Base-by-base conservation (phyloP, 2,797 vertebrate species). In the Bovichtus variegatus region DNA sequence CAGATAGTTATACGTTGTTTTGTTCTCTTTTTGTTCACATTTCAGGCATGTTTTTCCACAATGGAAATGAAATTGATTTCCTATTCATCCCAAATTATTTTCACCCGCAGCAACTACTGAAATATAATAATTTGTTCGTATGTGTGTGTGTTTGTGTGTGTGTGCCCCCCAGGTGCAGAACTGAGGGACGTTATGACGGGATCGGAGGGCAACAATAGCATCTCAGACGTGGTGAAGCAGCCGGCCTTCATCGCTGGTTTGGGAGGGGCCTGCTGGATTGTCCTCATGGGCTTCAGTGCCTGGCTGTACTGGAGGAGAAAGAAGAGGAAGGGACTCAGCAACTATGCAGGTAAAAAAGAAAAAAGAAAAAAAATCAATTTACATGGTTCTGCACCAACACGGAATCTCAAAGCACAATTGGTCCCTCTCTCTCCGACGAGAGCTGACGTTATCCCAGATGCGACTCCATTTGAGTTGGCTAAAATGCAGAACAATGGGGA, bases 251-350 rank as follows among this genome's bases (percentile, higher is more conserved):
- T 99, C 34, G 97, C 97, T 4, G 97, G 97, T 47, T 94, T 99
- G 36, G 98, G 98, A 82, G 98, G 98, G 58, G 98, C 97, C 27
- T 99, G 97, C 90, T 99, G 98, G 98, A 97, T 99, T 65, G 97
- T 99, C 81, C 94, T 99, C 82, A 99, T 99, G 97, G 97, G 97
- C 86, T 99, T 99, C 94, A 99, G 97, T 82, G 97, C 97, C 86
- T 99, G 97, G 97, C 90, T 99, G 1, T 99, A 99, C 83, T 99
- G 97, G 97, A 88, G 97, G 86, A 96, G 97, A 85, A 99, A 99
- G 95, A 99, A 99, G 93, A 97, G 97, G 91, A 99, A 99, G 95
- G 97, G 97, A 9, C 96, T 99, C 61, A 99, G 97, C 94, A 98
- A 99, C 94, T 99, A 99, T 40, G 97, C 97, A 91, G 97, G 97